Evolutionary conservation across 2,113 vertebrate genomes (phyloP), one percentile per base, ranked within the genome.

Genomic region (Indri indri): DNA sequence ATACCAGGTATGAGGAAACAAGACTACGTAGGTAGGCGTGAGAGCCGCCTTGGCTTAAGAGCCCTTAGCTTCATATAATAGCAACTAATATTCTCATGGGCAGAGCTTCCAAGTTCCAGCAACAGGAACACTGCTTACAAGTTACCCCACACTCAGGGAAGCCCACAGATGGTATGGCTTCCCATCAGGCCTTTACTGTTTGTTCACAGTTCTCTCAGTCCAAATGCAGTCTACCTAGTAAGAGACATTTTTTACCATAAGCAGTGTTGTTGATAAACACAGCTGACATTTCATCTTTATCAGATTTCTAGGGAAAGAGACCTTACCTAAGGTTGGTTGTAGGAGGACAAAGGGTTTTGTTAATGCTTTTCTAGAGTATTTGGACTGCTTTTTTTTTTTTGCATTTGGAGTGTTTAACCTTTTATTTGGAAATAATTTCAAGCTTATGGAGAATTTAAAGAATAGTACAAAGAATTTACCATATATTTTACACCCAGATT

Each of bases 341-440:
- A 65, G 76, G 54, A 73, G 50, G 40, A 94, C 40, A 70, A 47
- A 30, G 16, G 14, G 30, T 88, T 91, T 66, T 95, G 22, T 91
- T 94, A 66, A 54, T 42, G 18, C 27, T 18, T 83, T 66, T 57
- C 17, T 89, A 59, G 27, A 95, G 30, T 37, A 42, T 79, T 27
- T 95, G 18, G 34, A 40, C 37, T 52, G 50, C 14, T 52, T 85
- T 85, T 42, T 50, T 76, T 77, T 85, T 42, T 42, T 68, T 70
- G 52, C 37, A 50, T 79, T 95, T 63, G 76, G 47, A 77, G 23
- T 37, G 6, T 79, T 92, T 57, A 85, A 71, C n/a, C 12, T 80
- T 83, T 83, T 77, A 70, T 83, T 94, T 77, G 85, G 71, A 92
- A 90, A 47, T 66, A 84, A 73, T 81, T 73, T 90, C n/a, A 83